These are phyloP conservation scores for Auanema sp. DNA, from an alignment of 2,888 invertebrate genomes.

Conservation along the genomic window DNA sequence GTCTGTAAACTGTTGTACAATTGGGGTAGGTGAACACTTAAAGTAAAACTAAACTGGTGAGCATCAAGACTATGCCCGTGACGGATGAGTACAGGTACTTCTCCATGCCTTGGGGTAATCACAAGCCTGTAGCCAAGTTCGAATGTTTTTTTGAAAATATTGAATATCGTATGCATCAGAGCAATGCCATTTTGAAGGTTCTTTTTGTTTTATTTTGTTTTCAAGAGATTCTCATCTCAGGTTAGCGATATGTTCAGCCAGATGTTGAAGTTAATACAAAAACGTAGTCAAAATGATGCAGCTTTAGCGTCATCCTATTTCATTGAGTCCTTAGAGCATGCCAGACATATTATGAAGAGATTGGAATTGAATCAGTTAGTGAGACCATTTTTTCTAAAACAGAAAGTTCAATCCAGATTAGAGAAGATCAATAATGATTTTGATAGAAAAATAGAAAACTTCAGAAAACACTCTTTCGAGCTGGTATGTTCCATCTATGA, in stretches of 20 bases:
- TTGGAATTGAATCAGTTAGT: conserved; percentile 3
- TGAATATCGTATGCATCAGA: conserved; percentile 41
- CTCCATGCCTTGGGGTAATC: conserved; percentile 60
- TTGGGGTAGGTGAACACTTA: conserved; percentile 37
- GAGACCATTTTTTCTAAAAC: neutral
- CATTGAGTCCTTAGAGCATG: conserved; percentile 26
- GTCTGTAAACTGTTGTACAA: conserved; percentile 30
- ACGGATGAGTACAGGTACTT: conserved; percentile 50
- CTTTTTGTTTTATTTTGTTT: neutral
- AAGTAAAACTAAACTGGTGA: too few relatives aligned
- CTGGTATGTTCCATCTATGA: too few relatives aligned
- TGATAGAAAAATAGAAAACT: neutral
- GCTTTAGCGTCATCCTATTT: conserved; percentile 23
- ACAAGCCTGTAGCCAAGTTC: conserved; percentile 52
- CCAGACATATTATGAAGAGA: conserved; percentile 26
- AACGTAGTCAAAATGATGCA: conserved; percentile 24
- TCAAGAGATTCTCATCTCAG: conserved; percentile 6
- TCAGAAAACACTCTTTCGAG: too few relatives aligned
- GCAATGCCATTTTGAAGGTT: conserved; percentile 44
- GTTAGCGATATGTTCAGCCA: neutral
- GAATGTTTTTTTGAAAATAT: conserved; percentile 46
- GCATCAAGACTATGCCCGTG: conserved; percentile 54
- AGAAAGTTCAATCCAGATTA: neutral
- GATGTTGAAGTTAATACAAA: conserved; percentile 9
- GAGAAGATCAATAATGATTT: neutral